These are phyloP conservation scores for Tautogolabrus adspersus DNA, from an alignment of 2,113 vertebrate species.

Conservation along the genomic window DNA sequence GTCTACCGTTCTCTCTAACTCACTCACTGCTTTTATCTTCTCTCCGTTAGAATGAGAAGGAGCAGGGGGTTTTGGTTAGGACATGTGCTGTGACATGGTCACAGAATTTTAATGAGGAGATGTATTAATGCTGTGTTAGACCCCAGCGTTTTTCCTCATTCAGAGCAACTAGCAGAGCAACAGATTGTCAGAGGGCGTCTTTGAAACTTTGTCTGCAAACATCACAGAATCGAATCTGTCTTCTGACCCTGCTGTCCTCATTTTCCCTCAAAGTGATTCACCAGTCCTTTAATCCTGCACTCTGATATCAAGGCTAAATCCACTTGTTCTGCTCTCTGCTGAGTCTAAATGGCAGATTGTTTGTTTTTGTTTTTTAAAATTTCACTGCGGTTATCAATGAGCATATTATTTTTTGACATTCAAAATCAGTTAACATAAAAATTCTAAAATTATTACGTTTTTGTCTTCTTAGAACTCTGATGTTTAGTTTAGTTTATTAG, in stretches of 20 bases:
- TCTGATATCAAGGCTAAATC: constrained; percentile 10
- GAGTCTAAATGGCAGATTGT: constrained; percentile 14
- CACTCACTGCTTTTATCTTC: constrained; percentile 50
- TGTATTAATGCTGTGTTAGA: constrained; percentile 42
- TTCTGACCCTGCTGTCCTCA: constrained; percentile 1
- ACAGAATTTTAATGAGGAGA: constrained; percentile 60
- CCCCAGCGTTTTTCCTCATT: background rate
- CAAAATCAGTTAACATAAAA: too few relatives aligned
- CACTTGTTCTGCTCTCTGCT: background rate
- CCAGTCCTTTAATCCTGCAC: background rate
- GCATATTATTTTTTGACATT: too few relatives aligned
- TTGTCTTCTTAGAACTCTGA: too few relatives aligned
- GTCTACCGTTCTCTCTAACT: constrained; percentile 20
- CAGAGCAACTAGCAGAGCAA: background rate
- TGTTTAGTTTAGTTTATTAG: too few relatives aligned
- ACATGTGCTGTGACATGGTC: constrained; percentile 46
- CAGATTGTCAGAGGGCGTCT: constrained; percentile 4
- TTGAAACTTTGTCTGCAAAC: constrained; percentile 24
- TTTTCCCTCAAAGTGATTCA: constrained; percentile 4
- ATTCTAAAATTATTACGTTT: too few relatives aligned
- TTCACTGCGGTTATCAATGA: constrained; percentile 1
- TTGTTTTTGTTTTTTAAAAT: constrained; percentile 33
- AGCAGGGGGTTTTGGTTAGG: constrained; percentile 43
- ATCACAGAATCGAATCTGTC: constrained; percentile 1
- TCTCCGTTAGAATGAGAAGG: constrained; percentile 45